These are phyloP conservation scores for Leptinotarsa rubiginosa DNA, from an alignment of 2,888 invertebrate species.

Conservation along the genomic window DNA sequence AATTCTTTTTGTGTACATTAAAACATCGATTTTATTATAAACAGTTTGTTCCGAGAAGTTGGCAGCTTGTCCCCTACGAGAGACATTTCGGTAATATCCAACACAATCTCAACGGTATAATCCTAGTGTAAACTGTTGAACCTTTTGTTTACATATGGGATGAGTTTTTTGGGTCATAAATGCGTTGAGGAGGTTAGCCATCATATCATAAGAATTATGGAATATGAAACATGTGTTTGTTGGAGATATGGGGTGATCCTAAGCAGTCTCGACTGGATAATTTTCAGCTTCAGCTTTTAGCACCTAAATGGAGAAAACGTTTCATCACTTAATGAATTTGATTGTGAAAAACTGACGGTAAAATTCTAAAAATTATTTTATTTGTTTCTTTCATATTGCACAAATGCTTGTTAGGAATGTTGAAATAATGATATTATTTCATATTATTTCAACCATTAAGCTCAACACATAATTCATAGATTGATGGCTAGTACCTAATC, in stretches of 20 bases:
- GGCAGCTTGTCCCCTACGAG: slow-evolving; percentile 35
- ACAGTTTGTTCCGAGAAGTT: slow-evolving; percentile 43
- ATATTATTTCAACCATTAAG: too few species aligned
- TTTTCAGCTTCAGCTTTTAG: too few species aligned
- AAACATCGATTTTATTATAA: slow-evolving; percentile 45
- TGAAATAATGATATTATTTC: too few species aligned
- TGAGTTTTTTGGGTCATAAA: slow-evolving; percentile 30
- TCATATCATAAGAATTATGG: not conserved
- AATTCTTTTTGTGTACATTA: slow-evolving; percentile 32
- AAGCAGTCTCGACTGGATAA: not conserved
- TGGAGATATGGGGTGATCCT: not conserved
- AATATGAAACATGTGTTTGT: slow-evolving; percentile 30
- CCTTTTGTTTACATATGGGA: slow-evolving; percentile 42
- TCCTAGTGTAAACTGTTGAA: slow-evolving; percentile 43
- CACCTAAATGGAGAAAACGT: too few species aligned
- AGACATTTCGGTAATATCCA: slow-evolving; percentile 39
- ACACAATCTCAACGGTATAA: slow-evolving; percentile 34
- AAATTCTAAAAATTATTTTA: too few species aligned
- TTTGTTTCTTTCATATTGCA: too few species aligned
- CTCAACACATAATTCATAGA: too few species aligned
- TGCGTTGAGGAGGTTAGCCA: not conserved
- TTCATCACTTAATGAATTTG: too few species aligned
- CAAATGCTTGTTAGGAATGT: too few species aligned
- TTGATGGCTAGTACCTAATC: too few species aligned
- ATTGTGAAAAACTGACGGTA: too few species aligned